A percentile compares a stretch with the other conserved stretches of the same genome.
These are phyloP conservation scores for Dendronephthya gigantea DNA, from an alignment of 64 coral and sea anemone genomes.

Conservation along the genomic window DNA sequence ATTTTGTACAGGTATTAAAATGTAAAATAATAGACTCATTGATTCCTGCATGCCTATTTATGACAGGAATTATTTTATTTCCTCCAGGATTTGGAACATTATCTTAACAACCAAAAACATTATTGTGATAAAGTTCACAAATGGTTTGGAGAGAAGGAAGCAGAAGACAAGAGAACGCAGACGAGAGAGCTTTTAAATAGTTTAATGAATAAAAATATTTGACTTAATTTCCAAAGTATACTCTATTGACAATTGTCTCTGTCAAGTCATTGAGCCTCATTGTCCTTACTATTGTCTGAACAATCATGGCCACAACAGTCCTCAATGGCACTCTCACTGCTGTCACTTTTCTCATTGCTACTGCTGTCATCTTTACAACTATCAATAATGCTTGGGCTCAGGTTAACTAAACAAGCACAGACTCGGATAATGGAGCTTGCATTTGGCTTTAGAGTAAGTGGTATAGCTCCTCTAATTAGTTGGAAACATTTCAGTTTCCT, in stretches of 20 bases:
- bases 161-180: background rate
- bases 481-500: slow-evolving; percentile 11
- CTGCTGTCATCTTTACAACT: background rate
- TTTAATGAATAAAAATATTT: background rate
- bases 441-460: slow-evolving; percentile 14
- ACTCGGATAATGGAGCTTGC: background rate
- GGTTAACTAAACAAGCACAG: slow-evolving; percentile 8
- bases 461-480: background rate
- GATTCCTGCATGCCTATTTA: no score
- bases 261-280: background rate
- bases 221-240: background rate
- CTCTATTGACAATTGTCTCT: background rate
- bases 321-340: background rate
- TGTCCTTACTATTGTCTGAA: background rate
- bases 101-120: background rate
- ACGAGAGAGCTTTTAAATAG: background rate
- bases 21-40: no score
- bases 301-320: background rate
- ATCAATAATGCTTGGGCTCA: slow-evolving; percentile 1
- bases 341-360: background rate
- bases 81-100: background rate
- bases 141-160: background rate
- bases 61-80: background rate
- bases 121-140: slow-evolving; percentile 8
- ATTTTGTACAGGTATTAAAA: background rate